Conservation (phyloP, 1,140 invertebrate species). For the Drosophila obscura region DNA sequence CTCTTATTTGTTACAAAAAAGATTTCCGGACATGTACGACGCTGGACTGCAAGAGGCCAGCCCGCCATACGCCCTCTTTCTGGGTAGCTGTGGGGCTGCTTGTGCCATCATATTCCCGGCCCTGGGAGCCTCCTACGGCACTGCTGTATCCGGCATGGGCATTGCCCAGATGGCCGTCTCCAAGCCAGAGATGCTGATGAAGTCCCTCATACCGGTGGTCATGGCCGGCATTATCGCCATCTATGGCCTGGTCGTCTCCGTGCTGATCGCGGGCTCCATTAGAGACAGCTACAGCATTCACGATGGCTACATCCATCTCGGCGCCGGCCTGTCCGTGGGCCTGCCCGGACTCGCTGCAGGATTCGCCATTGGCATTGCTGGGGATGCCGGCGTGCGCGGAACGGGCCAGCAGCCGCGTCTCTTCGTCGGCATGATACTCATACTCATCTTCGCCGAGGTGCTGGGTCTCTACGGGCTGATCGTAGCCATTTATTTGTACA, state of each 20-base stretch:
- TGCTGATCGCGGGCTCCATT: constrained; percentile 92
- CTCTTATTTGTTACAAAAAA: background rate
- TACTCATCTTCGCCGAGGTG: constrained; percentile 98
- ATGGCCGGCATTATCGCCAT: constrained; percentile 85
- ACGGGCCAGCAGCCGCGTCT: constrained; percentile 96
- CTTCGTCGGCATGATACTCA: constrained; percentile 98
- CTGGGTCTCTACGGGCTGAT: constrained; percentile 97
- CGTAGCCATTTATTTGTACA: constrained; percentile 95
- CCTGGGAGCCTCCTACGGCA: constrained; percentile 63
- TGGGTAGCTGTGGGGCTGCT: constrained; percentile 98
- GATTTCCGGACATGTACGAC: constrained; percentile 8
- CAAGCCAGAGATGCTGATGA: constrained; percentile 67
- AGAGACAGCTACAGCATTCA: constrained; percentile 85
- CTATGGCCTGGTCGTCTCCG: constrained; percentile 96
- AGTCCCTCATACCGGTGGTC: constrained; percentile 68
- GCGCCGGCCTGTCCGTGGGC: constrained; percentile 95
- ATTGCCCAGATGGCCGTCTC: constrained; percentile 53
- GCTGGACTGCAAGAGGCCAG: constrained; percentile 1
- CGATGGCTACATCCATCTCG: constrained; percentile 94
- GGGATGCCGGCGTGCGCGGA: constrained; percentile 95
- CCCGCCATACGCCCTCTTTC: constrained; percentile 89
- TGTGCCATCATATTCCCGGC: constrained; percentile 95
- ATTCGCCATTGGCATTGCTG: constrained; percentile 96
- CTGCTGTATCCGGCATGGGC: constrained; percentile 53
- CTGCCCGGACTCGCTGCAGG: constrained; percentile 95